Base-by-base conservation (phyloP, 2,797 vertebrate species). In the Halcyon smyrnensis region DNA sequence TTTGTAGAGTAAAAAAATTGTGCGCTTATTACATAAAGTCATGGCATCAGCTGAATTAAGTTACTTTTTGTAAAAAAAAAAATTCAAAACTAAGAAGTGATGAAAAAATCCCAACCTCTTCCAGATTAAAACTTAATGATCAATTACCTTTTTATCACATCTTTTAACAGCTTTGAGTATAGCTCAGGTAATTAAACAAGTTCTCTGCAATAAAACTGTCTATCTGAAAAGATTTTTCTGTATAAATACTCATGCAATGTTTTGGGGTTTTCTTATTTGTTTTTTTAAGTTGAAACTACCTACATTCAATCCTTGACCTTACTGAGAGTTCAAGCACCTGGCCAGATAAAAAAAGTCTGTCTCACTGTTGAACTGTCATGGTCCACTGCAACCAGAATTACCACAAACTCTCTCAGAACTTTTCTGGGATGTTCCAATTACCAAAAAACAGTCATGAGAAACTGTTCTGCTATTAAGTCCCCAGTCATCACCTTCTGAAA, bases 361-460 rank as follows among this genome's bases (percentile, higher is more conserved):
- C 71, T 90, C 37, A 62, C 25, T 82, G 37, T 57, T 81, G 51
- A 92, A 77, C 62, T 83, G 50, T 37, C 45, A 75, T 74, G 24
- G 53, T 71, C 88, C 65, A 48, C 67, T n/a, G 46, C 4, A n/a
- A 96, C 74, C 87, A 91, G 63, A 73, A 75, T 81, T 73, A 92
- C 84, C 86, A 82, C 84, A 94, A 86, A 81, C 78, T 84, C 74
- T 92, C 79, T 80, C 32, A 78, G 60, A 87, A 91, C 41, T 60
- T 75, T 84, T 91, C 54, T 60, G 87, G 96, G 84, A 93, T 84
- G 90, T 89, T 94, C 87, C 92, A 90, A 54, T 76, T 87, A 74
- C 68, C 53, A 83, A 90, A 62, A 27, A 87, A 68, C 37, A 57
- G 73, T 77, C 64, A 95, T 74, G 43, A 94, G 94, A 96, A 95